phyloP scores from a whole-genome alignment of 2,888 invertebrate species.

The Amiota minor region DNA sequence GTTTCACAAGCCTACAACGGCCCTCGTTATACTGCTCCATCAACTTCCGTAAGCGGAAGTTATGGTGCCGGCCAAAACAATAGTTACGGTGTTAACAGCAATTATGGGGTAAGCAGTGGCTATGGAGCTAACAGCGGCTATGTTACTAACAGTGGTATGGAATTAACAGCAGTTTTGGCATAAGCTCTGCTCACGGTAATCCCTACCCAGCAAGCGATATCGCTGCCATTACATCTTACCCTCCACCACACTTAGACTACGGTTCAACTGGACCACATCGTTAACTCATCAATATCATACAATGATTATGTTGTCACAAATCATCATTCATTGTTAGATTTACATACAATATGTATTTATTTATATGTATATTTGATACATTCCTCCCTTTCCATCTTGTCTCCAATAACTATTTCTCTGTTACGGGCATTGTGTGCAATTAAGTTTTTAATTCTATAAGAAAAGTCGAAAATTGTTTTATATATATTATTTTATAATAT shows the following conservation, averaged over 20 bases:
- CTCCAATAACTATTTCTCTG: no score
- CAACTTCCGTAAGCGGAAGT: no score
- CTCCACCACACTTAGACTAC: constrained; percentile 5
- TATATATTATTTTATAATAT: no score
- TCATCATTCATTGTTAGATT: no score
- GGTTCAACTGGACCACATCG: no score
- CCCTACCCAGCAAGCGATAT: constrained; percentile 43
- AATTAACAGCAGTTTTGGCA: constrained; percentile 24
- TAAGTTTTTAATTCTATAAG: background rate
- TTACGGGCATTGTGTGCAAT: background rate
- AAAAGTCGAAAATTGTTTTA: background rate
- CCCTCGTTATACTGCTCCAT: no score
- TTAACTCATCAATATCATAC: no score
- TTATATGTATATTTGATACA: no score
- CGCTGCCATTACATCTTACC: constrained; percentile 35
- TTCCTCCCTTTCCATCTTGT: no score
- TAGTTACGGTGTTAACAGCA: constrained; percentile 41
- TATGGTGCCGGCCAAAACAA: constrained; percentile 22
- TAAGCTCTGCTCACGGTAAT: constrained; percentile 25
- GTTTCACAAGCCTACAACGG: no score
- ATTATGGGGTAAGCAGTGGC: constrained; percentile 39
- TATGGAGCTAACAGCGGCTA: constrained; percentile 38
- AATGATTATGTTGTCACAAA: no score
- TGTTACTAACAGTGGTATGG: constrained; percentile 31
- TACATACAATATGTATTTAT: no score